These are phyloP conservation scores for Heliangelus exortis DNA, from an alignment of 2,797 vertebrate species.

Conservation along the genomic window DNA sequence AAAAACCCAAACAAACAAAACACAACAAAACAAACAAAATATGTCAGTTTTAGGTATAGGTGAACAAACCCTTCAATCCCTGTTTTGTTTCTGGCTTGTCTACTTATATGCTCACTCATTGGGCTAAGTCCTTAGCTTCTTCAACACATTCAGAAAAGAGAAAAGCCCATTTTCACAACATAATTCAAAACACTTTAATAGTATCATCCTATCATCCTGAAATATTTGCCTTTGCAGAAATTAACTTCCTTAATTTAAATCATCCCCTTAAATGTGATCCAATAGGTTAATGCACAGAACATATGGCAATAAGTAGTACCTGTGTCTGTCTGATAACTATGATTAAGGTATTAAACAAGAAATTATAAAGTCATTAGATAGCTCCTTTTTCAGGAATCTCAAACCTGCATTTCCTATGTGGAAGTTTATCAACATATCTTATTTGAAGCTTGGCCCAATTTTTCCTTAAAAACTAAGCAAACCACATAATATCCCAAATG, in stretches of 20 bases:
- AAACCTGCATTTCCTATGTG: neutral
- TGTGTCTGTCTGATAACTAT: neutral
- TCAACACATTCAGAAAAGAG: neutral
- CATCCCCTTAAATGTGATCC: neutral
- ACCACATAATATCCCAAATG: neutral
- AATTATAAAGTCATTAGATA: neutral
- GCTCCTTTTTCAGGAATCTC: neutral
- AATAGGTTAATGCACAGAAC: neutral
- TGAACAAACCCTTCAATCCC: neutral
- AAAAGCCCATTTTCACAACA: neutral
- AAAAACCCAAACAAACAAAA: neutral
- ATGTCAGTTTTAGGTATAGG: neutral
- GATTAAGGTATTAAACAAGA: neutral
- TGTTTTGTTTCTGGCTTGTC: neutral
- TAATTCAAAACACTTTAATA: neutral
- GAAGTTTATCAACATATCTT: neutral
- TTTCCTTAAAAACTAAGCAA: neutral
- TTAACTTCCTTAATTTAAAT: neutral
- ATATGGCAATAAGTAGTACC: neutral
- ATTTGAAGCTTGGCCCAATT: neutral
- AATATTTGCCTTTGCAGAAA: neutral
- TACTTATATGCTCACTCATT: neutral
- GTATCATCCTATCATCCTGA: neutral
- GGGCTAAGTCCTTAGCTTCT: neutral
- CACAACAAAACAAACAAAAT: neutral